Evolutionary conservation across 2,113 vertebrate genomes (phyloP).

Genomic region (Cinclus cinclus): DNA sequence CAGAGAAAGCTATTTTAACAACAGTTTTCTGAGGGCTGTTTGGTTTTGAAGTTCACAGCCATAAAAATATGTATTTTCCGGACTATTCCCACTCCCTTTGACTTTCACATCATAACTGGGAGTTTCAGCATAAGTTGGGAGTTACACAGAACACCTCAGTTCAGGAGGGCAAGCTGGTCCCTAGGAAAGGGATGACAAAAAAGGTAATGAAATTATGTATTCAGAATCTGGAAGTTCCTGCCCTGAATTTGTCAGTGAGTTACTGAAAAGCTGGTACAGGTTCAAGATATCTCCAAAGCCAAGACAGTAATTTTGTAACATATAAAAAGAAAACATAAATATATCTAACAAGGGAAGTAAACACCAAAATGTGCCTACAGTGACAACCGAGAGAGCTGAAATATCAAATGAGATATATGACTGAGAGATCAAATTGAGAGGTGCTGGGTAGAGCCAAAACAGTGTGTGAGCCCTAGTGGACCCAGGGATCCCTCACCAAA

Average conservation of each 20-base stretch:
- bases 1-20: neutral
- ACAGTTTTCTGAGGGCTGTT: neutral
- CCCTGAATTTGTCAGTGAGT: constrained; percentile 15
- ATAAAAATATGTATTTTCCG: neutral
- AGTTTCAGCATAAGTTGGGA: neutral
- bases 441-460: neutral
- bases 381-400: neutral
- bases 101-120: neutral
- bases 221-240: neutral
- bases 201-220: neutral
- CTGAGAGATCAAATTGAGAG: neutral
- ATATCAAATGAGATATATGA: neutral
- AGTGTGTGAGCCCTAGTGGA: neutral
- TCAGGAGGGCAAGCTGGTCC: neutral
- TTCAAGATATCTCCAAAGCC: neutral
- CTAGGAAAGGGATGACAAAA: neutral
- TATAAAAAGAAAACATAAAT: neutral
- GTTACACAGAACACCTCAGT: neutral
- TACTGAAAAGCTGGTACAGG: neutral
- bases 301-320: neutral
- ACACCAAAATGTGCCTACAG: neutral
- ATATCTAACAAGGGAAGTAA: neutral
- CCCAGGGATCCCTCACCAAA: neutral
- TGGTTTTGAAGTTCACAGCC: neutral
- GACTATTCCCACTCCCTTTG: neutral